phyloP scores from a whole-genome alignment of 2,797 vertebrate genomes.

The Pristis pectinata region DNA sequence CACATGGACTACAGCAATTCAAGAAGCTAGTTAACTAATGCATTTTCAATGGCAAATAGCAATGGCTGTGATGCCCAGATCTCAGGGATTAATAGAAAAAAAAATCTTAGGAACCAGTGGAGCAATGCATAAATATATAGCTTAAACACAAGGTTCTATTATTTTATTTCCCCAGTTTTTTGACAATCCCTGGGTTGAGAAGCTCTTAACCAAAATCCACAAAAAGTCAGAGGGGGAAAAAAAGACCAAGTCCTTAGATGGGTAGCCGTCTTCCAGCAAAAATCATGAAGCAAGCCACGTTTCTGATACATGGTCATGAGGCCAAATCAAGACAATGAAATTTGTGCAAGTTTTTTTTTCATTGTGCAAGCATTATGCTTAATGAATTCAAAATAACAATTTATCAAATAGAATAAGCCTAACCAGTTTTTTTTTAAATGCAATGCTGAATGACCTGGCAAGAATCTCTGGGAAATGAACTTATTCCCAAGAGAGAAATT shows the following conservation, averaged over 20 bases:
- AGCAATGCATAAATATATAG: background rate
- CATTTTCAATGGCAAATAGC: too few relatives aligned
- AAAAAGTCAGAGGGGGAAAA: background rate
- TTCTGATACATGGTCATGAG: background rate
- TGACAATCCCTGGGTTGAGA: background rate
- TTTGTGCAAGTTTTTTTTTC: background rate
- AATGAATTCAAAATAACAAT: background rate
- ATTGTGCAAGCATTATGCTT: background rate
- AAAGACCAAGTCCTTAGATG: background rate
- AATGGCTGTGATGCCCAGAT: too few relatives aligned
- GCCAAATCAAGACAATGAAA: background rate
- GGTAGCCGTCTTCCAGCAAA: background rate
- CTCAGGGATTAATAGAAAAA: too few relatives aligned
- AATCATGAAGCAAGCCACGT: background rate
- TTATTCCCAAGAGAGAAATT: background rate
- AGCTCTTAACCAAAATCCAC: background rate
- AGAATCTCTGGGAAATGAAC: background rate
- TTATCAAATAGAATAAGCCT: background rate
- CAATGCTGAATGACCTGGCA: background rate
- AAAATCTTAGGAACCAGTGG: too few relatives aligned
- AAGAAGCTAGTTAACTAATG: too few relatives aligned
- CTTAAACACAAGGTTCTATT: background rate
- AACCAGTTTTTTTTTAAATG: background rate
- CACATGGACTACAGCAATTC: too few relatives aligned
- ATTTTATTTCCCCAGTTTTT: background rate